Conservation (phyloP, 1,140 invertebrate genomes). For the silkworm (Bombyx mori) region DNA sequence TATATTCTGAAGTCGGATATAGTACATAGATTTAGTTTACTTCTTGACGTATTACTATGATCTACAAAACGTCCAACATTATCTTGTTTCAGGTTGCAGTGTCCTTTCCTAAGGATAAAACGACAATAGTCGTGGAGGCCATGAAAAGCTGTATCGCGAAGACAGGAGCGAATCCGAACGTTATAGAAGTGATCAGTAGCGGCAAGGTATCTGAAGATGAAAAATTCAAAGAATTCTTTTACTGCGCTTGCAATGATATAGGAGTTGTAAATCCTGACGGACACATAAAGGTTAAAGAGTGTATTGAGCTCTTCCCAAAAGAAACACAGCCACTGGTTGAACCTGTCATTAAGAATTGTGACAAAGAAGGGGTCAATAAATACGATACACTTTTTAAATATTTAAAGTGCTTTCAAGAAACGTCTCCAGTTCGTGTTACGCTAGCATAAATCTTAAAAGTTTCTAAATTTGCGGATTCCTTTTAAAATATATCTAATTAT, state of each 20-base stretch:
- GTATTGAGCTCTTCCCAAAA: conserved; percentile 1
- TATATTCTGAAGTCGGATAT: too few species aligned
- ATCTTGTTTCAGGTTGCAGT: conserved; percentile 2
- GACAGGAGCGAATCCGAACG: not conserved
- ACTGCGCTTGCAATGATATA: not conserved
- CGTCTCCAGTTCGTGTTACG: conserved; percentile 3
- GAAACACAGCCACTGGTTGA: not conserved
- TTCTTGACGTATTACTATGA: too few species aligned
- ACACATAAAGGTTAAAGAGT: not conserved
- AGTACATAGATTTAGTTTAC: too few species aligned
- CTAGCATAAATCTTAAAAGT: not conserved
- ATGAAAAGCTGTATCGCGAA: not conserved
- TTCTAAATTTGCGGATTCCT: too few species aligned
- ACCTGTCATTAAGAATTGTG: not conserved
- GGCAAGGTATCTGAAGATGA: conserved; percentile 2
- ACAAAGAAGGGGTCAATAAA: conserved; percentile 1
- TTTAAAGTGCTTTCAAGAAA: conserved; percentile 10
- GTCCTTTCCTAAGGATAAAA: not conserved
- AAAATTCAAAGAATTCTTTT: conserved; percentile 3
- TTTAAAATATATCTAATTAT: too few species aligned
- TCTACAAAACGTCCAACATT: not conserved
- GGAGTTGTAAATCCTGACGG: conserved; percentile 1
- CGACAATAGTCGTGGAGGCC: not conserved
- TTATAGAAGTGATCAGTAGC: conserved; percentile 1
- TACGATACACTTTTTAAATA: conserved; percentile 2